Percentiles rank a stretch among this genome's conserved stretches.
These are phyloP conservation scores for Trissoscelio sp. DNA, from an alignment of 2,888 invertebrate genomes.

Conservation along the genomic window DNA sequence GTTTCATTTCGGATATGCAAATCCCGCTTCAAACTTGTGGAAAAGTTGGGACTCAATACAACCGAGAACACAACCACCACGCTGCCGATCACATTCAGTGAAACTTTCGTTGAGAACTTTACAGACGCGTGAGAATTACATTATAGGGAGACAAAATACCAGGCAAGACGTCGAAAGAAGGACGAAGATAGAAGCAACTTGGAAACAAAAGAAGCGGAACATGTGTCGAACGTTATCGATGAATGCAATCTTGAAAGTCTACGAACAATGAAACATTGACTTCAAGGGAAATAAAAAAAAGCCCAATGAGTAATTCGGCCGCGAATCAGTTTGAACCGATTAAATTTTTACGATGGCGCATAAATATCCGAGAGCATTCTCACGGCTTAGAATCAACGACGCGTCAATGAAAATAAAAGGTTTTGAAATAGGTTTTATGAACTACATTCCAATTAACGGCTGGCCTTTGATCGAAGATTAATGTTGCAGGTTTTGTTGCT, in stretches of 20 bases:
- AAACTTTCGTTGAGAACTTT: conserved; percentile 34
- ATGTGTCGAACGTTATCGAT: conserved; percentile 28
- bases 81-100: conserved; percentile 22
- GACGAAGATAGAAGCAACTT: conserved; percentile 28
- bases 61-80: conserved; percentile 5
- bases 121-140: conserved; percentile 36
- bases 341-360: conserved; percentile 3
- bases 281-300: neutral
- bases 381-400: neutral
- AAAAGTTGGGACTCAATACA: conserved; percentile 37
- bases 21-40: conserved; percentile 30
- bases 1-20: conserved; percentile 47
- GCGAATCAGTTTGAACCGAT: neutral
- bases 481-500: conserved; percentile 19
- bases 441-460: conserved; percentile 24
- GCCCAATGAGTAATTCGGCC: neutral
- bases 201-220: conserved; percentile 33
- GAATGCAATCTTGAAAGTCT: conserved; percentile 41
- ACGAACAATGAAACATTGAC: conserved; percentile 25
- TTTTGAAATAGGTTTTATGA: conserved; percentile 11
- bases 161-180: conserved; percentile 19
- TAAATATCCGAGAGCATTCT: neutral
- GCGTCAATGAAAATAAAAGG: conserved; percentile 18
- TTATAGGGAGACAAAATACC: conserved; percentile 41
- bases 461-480: conserved; percentile 30